A percentile compares a stretch with the other conserved stretches of the same genome.
Conservation (phyloP, 1,140 invertebrate genomes). For the Druon quercuslanigerum region DNA sequence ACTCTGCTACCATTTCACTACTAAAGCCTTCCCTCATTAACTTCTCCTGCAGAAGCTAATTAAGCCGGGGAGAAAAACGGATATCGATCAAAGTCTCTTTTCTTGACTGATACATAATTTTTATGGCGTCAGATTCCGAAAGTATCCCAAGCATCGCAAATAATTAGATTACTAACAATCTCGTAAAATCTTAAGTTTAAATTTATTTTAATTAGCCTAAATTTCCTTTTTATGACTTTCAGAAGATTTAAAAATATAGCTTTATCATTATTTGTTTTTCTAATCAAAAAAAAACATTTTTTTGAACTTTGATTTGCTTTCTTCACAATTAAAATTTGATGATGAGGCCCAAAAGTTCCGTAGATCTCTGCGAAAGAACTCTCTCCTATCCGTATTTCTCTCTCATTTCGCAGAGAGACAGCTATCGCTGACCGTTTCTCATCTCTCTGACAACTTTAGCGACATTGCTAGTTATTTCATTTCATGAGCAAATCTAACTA, state of each 20-base stretch:
- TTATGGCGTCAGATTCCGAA: background rate
- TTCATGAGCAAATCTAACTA: too few species aligned
- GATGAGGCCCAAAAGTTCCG: conserved; percentile 52
- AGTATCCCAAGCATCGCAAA: background rate
- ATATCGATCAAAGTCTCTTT: conserved; percentile 3
- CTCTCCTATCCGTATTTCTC: too few species aligned
- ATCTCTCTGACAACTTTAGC: too few species aligned
- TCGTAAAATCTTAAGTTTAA: conserved; percentile 42
- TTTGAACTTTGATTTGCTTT: conserved; percentile 33
- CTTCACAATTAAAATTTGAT: conserved; percentile 47
- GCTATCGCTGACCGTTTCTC: too few species aligned
- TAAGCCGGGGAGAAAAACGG: background rate
- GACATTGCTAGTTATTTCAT: too few species aligned
- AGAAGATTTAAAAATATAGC: conserved; percentile 31
- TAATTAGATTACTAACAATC: conserved; percentile 44
- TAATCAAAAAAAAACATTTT: conserved; percentile 34
- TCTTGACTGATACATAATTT: background rate
- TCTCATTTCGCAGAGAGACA: too few species aligned
- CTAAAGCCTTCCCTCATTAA: conserved; percentile 1
- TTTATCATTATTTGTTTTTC: conserved; percentile 30
- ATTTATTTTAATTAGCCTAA: conserved; percentile 35
- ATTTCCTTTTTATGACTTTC: conserved; percentile 34
- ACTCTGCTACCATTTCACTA: background rate
- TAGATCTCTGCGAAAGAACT: conserved; percentile 19
- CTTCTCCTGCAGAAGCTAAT: conserved; percentile 7